These are phyloP conservation scores for Trachelus troglodyta DNA, from an alignment of 2,888 invertebrate species.

Conservation along the genomic window DNA sequence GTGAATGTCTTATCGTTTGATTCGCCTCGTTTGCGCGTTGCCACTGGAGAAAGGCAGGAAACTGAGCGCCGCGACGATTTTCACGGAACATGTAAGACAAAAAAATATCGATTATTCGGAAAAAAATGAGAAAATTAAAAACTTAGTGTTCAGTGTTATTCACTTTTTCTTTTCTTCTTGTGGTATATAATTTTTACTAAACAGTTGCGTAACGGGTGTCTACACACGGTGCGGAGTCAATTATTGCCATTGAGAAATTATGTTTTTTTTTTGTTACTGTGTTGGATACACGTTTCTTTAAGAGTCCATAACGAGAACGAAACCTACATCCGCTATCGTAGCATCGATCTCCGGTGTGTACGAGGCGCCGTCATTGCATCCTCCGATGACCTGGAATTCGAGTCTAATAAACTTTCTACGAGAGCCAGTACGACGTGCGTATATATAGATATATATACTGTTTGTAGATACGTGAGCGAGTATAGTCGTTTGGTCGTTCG, in stretches of 20 bases:
- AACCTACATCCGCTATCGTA: conserved; percentile 1
- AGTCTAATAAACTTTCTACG: conserved; percentile 39
- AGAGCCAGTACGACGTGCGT: background rate
- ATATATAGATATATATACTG: background rate
- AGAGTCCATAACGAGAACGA: background rate
- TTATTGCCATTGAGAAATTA: background rate
- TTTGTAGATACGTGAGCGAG: background rate
- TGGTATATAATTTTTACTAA: too few relatives aligned
- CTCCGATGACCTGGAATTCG: conserved; percentile 32
- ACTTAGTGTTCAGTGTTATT: too few relatives aligned
- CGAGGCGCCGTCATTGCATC: conserved; percentile 8
- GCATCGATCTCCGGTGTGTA: background rate
- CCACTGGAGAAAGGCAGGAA: conserved; percentile 57
- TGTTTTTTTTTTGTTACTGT: background rate
- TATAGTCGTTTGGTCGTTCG: conserved; percentile 24
- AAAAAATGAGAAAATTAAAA: too few relatives aligned
- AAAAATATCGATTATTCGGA: too few relatives aligned
- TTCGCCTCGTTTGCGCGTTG: conserved; percentile 51
- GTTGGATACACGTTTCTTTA: background rate
- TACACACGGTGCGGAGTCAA: background rate
- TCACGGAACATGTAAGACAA: background rate
- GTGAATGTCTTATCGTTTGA: conserved; percentile 57
- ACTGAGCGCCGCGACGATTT: conserved; percentile 21
- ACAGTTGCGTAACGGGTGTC: too few relatives aligned
- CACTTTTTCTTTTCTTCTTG: too few relatives aligned